These are phyloP conservation scores for Castor canadensis DNA, from an alignment of 2,113 vertebrate genomes.

Conservation along the genomic window DNA sequence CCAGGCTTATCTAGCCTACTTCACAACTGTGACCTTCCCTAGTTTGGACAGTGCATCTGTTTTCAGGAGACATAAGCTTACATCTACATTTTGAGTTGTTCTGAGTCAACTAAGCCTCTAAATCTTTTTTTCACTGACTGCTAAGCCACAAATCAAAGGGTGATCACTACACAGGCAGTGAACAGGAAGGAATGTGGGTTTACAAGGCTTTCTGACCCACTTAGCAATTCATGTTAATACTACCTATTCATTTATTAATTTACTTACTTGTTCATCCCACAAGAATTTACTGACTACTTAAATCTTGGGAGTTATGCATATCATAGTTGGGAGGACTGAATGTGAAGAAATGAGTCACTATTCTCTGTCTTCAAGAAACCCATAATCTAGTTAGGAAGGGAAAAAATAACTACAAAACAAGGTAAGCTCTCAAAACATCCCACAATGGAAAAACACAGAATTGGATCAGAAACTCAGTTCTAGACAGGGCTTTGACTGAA, in stretches of 20 bases:
- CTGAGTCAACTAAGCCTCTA: background rate
- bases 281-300: background rate
- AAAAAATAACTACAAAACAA: background rate
- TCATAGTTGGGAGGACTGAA: background rate
- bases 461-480: background rate
- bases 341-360: background rate
- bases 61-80: background rate
- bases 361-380: background rate
- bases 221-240: background rate
- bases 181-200: background rate
- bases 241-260: background rate
- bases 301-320: background rate
- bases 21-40: background rate
- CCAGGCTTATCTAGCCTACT: no score
- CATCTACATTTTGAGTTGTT: background rate
- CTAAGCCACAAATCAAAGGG: constrained; percentile 22
- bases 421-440: background rate
- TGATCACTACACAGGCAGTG: background rate
- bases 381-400: background rate
- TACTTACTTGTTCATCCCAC: background rate
- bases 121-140: background rate
- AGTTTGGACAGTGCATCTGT: background rate
- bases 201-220: background rate
- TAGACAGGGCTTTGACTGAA: background rate
- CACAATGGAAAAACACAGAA: background rate